Base-by-base conservation (phyloP, 1,140 invertebrate genomes). In the Procambarus virginalis region DNA sequence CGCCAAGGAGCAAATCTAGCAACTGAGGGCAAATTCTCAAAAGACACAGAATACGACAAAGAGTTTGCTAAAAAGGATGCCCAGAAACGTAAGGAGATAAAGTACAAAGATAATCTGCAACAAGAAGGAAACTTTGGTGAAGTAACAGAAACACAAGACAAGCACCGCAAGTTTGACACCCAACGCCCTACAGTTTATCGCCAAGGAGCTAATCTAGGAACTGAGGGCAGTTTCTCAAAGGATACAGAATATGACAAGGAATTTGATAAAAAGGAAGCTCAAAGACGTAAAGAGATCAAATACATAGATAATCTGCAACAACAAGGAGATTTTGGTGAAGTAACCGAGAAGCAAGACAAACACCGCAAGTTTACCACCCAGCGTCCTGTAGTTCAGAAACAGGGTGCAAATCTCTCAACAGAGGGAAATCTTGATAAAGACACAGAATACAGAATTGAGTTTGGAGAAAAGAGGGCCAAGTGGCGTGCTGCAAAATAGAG, bases 321-420 rank as follows among this genome's bases (percentile, higher is more conserved):
- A 76, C 12, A 84, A 58, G 83, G 83, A 17, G 55, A 86, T 2
- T 86, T 86, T 46, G 84, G 84, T 6, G 84, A 86, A 49, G n/a
- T 58, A 6, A 86, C 84, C 9, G 84, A 86, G 51, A 88, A 64
- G 1, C 86, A 82, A 2, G 86, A 81, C 46, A 80, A 88, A 75
- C 64, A 88, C 45, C 58, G 46, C 0, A 22, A 46, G 22, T 82
- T 82, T 17, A 45, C 75, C 0, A 12, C 78, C 8, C 60, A 82
- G n/a, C 60, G 79, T 2, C 78, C 78, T 9, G 60, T 55, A 10
- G n/a, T 75, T 73, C 64, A 51, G 12, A 81, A 55, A 48, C 86
- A 81, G 0, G 86, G 79, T 55, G 46, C 86, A 12, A 14, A 81
- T 49, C 78, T 88, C 10, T 22, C 60, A 58, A 81, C 68, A 34